Evolutionary conservation across 2,888 invertebrate genomes (phyloP).

Genomic region (Candidula unifasciata): DNA sequence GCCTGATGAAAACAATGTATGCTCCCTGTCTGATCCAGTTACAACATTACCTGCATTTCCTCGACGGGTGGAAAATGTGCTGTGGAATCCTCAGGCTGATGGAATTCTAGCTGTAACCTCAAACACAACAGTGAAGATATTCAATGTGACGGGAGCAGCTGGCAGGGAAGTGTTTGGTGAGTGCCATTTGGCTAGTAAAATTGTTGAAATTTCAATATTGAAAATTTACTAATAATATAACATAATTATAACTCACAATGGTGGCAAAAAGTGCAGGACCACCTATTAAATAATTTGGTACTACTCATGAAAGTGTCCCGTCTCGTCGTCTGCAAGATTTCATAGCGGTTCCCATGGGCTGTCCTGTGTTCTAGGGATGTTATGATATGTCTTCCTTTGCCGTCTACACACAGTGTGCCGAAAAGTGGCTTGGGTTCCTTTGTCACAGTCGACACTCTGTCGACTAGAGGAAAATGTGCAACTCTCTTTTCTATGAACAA

Average conservation of each 20-base stretch:
- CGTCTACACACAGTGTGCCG: too few species aligned
- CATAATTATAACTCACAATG: not conserved
- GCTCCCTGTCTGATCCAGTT: constrained; percentile 80
- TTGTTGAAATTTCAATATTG: not conserved
- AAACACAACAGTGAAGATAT: constrained; percentile 88
- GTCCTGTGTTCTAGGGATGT: too few species aligned
- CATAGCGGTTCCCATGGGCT: too few species aligned
- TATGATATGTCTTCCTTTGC: too few species aligned
- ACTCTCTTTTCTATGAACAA: too few species aligned
- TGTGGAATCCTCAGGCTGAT: constrained; percentile 94
- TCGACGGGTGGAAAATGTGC: constrained; percentile 89
- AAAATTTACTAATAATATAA: not conserved
- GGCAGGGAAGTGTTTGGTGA: constrained; percentile 57
- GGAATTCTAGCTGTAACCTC: constrained; percentile 92
- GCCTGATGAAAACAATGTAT: constrained; percentile 87
- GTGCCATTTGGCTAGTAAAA: not conserved
- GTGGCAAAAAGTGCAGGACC: too few species aligned
- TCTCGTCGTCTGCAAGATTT: too few species aligned
- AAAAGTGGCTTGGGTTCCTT: too few species aligned
- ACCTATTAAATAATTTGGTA: too few species aligned
- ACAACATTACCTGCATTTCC: constrained; percentile 83
- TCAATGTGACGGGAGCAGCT: constrained; percentile 83
- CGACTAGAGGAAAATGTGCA: too few species aligned
- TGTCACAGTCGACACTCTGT: too few species aligned
- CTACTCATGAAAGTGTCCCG: too few species aligned